Base-by-base conservation (phyloP, 2,888 invertebrate species). In the Eristalinus sepulchralis region DNA sequence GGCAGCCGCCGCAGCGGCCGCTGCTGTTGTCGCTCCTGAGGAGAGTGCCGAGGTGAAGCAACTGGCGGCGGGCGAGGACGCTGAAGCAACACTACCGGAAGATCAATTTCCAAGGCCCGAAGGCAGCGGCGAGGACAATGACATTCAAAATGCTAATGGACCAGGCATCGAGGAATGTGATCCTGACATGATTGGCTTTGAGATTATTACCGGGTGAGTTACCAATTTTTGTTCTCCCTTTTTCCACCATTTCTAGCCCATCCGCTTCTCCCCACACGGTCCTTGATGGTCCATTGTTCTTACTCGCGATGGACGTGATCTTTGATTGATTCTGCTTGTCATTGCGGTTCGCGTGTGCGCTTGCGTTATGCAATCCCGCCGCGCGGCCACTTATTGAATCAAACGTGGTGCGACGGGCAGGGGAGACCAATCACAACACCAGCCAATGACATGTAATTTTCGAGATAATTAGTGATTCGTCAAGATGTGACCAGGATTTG, bases 161-260 rank as follows among this genome's bases (percentile, higher is more conserved):
- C 88, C 79, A 78, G 84, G 87, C 71, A 88, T 89, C 86, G 97
- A 96, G 91, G 97, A 97, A 93, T 97, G 97, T 92, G 97, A 97
- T 93, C 95, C 96, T 67, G 97, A 97, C 93, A 96, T 97, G 96
- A 95, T 97, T 90, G 97, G 97, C 89, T 98, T 98, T 93, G 98
- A 98, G 93, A 95, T 98, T 91, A 96, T 97, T 90, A 98, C 97
- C 89, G 98, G 97, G 95, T 95, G 93, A 93, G 93, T 90, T 82
- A 39, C 77, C 86, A 88, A 68, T 81, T 85, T 85, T 72, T 80
- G 68, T 73, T 59, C n/a, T 60, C 34, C 31, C 11, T 62, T 53
- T 64, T 68, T 57, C 17, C 27, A 31, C 22, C 24, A 57, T 17
- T 13, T 13, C 36, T 13, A 17, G 11, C 27, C 9, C 57, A 1